Evolutionary conservation across 2,888 invertebrate genomes (phyloP).

Genomic region (Netelia melanura): DNA sequence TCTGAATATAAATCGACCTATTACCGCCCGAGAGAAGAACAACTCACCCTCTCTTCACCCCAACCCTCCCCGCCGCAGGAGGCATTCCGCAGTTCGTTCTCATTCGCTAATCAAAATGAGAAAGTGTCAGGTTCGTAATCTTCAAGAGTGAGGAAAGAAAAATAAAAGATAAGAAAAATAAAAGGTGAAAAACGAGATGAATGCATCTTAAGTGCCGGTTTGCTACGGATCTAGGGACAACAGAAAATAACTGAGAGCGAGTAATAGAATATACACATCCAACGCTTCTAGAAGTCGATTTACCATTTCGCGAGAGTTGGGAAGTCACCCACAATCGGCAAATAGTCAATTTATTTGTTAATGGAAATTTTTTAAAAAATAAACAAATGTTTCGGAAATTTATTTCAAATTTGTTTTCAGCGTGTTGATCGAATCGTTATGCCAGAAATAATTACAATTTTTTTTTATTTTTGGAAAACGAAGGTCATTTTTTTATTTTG

Average conservation of each 20-base stretch:
- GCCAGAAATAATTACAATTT: no score
- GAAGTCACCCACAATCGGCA: no score
- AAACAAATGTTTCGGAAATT: no score
- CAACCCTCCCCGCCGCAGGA: constrained; percentile 19
- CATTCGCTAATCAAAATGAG: constrained; percentile 70
- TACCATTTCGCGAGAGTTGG: neutral
- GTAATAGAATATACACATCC: neutral
- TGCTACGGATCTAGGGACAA: neutral
- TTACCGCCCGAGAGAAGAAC: constrained; percentile 73
- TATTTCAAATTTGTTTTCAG: no score
- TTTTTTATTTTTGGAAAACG: no score
- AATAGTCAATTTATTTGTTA: no score
- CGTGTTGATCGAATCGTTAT: no score
- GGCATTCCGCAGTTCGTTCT: constrained; percentile 59
- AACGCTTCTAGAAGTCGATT: neutral
- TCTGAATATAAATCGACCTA: constrained; percentile 81
- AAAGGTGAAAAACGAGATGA: constrained; percentile 18
- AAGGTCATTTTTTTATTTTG: no score
- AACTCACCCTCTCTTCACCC: constrained; percentile 29
- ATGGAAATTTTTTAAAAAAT: no score
- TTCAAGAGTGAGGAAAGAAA: constrained; percentile 52
- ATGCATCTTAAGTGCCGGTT: constrained; percentile 12
- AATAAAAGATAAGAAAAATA: constrained; percentile 32
- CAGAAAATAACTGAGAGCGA: neutral
- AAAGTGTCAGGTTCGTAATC: constrained; percentile 67